A percentile compares a stretch with the other conserved stretches of the same genome.
Evolutionary conservation across 2,113 vertebrate genomes (phyloP).

Genomic region (Notechis scutatus): DNA sequence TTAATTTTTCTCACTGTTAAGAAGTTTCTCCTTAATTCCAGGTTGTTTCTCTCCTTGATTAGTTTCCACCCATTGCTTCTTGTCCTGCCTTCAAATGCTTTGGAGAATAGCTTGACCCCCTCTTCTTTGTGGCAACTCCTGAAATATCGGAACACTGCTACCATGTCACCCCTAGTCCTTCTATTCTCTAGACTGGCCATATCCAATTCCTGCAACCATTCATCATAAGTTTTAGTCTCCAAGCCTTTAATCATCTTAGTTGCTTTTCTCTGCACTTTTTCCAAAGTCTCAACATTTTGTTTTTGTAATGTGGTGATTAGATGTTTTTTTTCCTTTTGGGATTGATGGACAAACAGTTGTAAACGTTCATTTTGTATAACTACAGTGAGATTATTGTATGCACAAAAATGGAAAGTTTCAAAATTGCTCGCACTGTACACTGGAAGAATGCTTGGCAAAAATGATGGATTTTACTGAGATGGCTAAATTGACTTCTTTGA

Average conservation of each 20-base stretch:
- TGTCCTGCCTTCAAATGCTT: too few species aligned
- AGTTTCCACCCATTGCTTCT: too few species aligned
- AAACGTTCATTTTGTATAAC: background rate
- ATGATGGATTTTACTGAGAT: background rate
- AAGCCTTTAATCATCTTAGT: background rate
- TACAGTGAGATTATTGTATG: background rate
- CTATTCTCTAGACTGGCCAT: background rate
- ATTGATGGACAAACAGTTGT: background rate
- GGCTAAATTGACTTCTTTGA: background rate
- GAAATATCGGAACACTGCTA: too few species aligned
- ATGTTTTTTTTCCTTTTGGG: background rate
- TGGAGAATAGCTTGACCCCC: too few species aligned
- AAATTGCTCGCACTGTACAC: background rate
- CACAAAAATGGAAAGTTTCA: background rate
- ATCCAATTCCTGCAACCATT: background rate
- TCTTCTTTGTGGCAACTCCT: too few species aligned
- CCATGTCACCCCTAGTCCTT: too few species aligned
- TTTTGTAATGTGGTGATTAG: background rate
- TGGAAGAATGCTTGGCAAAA: background rate
- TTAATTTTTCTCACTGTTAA: too few species aligned
- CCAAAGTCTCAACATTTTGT: background rate
- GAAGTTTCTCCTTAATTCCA: too few species aligned
- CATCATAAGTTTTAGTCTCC: background rate
- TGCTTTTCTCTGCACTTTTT: background rate
- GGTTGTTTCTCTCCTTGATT: too few species aligned